Conservation (phyloP, 2,888 invertebrate species). For the Dendrolimus houi region DNA sequence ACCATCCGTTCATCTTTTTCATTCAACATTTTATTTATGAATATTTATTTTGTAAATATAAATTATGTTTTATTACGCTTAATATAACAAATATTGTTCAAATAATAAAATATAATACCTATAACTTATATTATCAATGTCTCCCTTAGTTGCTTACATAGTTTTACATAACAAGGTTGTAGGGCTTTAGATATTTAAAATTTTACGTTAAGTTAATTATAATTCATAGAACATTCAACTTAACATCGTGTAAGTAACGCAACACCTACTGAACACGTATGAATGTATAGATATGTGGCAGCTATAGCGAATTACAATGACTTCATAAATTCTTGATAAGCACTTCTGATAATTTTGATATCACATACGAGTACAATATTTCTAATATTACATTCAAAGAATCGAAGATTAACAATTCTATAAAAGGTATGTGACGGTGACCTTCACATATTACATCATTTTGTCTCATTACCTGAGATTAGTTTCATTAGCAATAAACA, state of each 20-base stretch:
- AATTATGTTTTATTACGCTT: no score
- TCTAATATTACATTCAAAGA: slow-evolving; percentile 27
- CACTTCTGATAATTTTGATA: slow-evolving; percentile 36
- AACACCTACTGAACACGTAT: not conserved
- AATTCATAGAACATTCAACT: not conserved
- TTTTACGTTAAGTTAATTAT: not conserved
- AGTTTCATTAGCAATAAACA: slow-evolving; percentile 25
- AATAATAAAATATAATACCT: no score
- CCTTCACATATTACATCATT: slow-evolving; percentile 71
- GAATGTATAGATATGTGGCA: slow-evolving; percentile 1
- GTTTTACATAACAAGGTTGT: not conserved
- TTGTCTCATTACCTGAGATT: slow-evolving; percentile 34
- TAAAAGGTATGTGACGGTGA: slow-evolving; percentile 46
- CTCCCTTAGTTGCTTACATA: no score
- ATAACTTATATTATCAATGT: no score
- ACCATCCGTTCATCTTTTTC: no score
- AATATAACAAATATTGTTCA: no score
- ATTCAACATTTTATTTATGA: no score
- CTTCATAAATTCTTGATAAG: slow-evolving; percentile 32
- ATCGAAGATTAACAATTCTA: slow-evolving; percentile 30
- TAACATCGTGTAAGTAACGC: not conserved
- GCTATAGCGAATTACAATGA: slow-evolving; percentile 24
- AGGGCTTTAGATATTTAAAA: not conserved
- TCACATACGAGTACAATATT: slow-evolving; percentile 17
- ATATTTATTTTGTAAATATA: no score